Percentiles rank a stretch among this genome's conserved stretches.
Evolutionary conservation across 2,113 vertebrate genomes (phyloP).

Genomic region (Chitala chitala): DNA sequence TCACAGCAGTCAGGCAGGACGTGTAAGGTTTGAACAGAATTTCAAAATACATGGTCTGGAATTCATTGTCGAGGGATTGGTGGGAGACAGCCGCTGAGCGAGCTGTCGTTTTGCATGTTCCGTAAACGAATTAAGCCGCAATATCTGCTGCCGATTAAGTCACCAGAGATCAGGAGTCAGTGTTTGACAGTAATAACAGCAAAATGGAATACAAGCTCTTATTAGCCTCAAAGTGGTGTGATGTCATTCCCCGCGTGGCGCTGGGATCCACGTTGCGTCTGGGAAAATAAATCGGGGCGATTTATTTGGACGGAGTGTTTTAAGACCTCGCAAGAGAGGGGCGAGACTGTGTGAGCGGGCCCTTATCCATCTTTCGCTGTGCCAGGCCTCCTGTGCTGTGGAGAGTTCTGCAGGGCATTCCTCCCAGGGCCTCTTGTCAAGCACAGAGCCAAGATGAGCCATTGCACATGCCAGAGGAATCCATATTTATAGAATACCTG

Average conservation of each 20-base stretch:
- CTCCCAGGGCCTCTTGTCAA: constrained; percentile 32
- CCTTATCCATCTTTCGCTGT: not conserved
- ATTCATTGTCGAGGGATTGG: not conserved
- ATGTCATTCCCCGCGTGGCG: constrained; percentile 47
- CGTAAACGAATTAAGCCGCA: constrained; percentile 50
- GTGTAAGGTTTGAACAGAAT: not conserved
- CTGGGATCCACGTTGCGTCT: constrained; percentile 24
- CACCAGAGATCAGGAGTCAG: constrained; percentile 39
- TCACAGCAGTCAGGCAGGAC: not conserved
- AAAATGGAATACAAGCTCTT: constrained; percentile 41
- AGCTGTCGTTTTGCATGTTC: not conserved
- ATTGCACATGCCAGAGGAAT: not conserved
- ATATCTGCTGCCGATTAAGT: constrained; percentile 42
- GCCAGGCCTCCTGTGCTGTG: constrained; percentile 26
- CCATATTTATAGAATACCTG: not conserved
- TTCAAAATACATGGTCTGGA: not conserved
- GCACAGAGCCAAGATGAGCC: constrained; percentile 11
- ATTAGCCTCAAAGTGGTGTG: constrained; percentile 35
- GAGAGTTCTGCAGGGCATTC: constrained; percentile 30
- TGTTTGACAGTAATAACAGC: constrained; percentile 39
- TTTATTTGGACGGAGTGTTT: constrained; percentile 23
- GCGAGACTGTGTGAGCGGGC: not conserved
- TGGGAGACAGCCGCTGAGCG: not conserved
- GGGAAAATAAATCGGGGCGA: constrained; percentile 31
- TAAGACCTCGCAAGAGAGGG: constrained; percentile 8